These are phyloP conservation scores for Nansenia antarctica DNA, from an alignment of 2,113 vertebrate genomes.

Conservation along the genomic window DNA sequence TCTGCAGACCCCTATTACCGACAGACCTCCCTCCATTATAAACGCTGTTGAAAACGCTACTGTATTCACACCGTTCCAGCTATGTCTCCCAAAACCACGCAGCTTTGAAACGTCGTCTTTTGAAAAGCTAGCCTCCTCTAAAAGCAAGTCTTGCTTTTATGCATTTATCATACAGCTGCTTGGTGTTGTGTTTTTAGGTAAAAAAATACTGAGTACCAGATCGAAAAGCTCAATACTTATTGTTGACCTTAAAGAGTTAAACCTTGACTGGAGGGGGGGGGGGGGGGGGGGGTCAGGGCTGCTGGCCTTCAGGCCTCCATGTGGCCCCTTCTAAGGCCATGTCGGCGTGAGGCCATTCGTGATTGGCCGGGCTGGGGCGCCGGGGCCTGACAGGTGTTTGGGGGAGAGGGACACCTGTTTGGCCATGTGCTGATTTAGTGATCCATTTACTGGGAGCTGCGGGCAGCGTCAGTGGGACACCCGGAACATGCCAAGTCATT, in stretches of 20 bases:
- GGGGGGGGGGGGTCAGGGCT: conserved; percentile 57
- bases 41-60: conserved; percentile 56
- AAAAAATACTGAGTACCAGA: conserved; percentile 14
- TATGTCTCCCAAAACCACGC: conserved; percentile 28
- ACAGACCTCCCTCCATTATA: conserved; percentile 53
- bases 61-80: conserved; percentile 47
- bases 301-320: conserved; percentile 72
- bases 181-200: conserved; percentile 35
- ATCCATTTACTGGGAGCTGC: conserved; percentile 77
- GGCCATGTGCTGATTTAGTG: conserved; percentile 78
- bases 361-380: conserved; percentile 67
- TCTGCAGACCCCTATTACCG: conserved; percentile 20
- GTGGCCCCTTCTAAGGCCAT: conserved; percentile 80
- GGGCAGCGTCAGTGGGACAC: conserved; percentile 66
- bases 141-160: neutral
- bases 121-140: conserved; percentile 15
- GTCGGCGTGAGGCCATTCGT: conserved; percentile 55
- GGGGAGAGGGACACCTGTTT: conserved; percentile 79
- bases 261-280: neutral
- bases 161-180: neutral
- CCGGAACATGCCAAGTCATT: conserved; percentile 76
- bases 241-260: neutral
- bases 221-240: neutral
- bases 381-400: conserved; percentile 74
- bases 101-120: conserved; percentile 29